Base-by-base conservation (phyloP, 2,113 vertebrate genomes). In the Cynocephalus volans region DNA sequence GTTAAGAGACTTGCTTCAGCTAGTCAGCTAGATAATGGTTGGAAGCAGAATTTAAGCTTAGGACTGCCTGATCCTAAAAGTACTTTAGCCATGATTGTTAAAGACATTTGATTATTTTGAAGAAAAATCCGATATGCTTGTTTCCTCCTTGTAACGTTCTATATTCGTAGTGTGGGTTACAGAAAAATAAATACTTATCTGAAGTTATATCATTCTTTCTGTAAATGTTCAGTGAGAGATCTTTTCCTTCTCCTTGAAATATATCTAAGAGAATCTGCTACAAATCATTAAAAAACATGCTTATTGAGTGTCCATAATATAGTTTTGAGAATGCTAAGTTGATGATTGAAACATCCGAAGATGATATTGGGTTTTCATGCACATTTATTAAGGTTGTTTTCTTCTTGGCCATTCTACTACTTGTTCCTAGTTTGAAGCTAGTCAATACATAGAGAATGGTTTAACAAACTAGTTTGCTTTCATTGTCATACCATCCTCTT, bases 31-130 rank as follows among this genome's bases (percentile, higher is more conserved):
- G 15, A 33, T n/a, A 85, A 3, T 75, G 18, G 12, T 8, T 8
- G 1, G 17, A 67, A n/a, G 18, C 48, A 26, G 36, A 93, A 80
- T 69, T 80, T 3, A 87, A 92, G 15, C 4, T n/a, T 52, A 62
- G 12, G 3, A 1, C 7, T 73, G 4, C 83, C 36, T 92, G 56
- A 90, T 45, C 5, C 13, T 95, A 62, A 69, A 41, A 41, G 41
- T 41, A 79, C 4, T 64, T 54, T 23, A 84, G 6, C 41, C 5
- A 18, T 73, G n/a, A 52, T 19, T 84, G 21, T 62, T 58, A 45
- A 86, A 52, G 58, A 52, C 14, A 13, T 75, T 88, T 69, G 65
- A 88, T 95, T 93, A 52, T 67, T 64, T 88, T 73, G 41, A 86
- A 56, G 15, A 33, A 58, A 65, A 48, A 72, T 13, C 3, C 31